Evolutionary conservation across 2,888 invertebrate species (phyloP), one percentile per base, ranked within the genome.

Genomic region (Limnephilus auricula): DNA sequence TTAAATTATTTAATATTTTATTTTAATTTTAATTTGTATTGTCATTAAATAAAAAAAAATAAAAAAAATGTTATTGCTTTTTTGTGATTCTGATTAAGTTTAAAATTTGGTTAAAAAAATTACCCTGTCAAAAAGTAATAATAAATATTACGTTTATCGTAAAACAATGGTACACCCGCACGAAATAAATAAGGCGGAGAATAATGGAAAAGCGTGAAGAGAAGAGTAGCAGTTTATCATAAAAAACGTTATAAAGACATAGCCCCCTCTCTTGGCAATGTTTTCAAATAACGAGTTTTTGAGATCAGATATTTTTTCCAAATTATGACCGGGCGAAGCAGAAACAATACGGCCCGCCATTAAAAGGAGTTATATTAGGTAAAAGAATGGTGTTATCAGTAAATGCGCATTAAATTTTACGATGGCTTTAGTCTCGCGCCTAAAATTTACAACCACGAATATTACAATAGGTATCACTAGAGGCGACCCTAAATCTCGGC

Each of bases 381-480:
- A 91, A 92, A 92, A 92, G 92, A 90, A 92, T 89, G 88, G 90
- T 89, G 90, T 93, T 93, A 92, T 93, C 93, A 92, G 89, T 90
- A 93, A 93, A 92, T 93, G 92, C 91, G 91, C 90, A 92, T 93
- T 92, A 93, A 93, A 93, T 93, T 92, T 93, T 90, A 93, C 91
- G 92, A 93, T 85, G 90, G 91, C 89, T 93, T 92, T 92, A 89
- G 85, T 31, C 91, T 34, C 89, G 90, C 89, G 92, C 45, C 89
- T 65, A 87, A 91, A 91, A 93, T 93, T 93, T 93, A 93, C 89
- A 91, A 79, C 79, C 89, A 80, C 90, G 90, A 91, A 92, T 92
- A 92, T 92, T 92, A 92, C 92, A 92, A 92, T 86, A 87, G 87
- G 87, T 87, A 92, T 91, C 90, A 91, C 90, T 65, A n/a, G 79